Evolutionary conservation across 2,797 vertebrate genomes (phyloP).

Genomic region (Gorsachius magnificus): DNA sequence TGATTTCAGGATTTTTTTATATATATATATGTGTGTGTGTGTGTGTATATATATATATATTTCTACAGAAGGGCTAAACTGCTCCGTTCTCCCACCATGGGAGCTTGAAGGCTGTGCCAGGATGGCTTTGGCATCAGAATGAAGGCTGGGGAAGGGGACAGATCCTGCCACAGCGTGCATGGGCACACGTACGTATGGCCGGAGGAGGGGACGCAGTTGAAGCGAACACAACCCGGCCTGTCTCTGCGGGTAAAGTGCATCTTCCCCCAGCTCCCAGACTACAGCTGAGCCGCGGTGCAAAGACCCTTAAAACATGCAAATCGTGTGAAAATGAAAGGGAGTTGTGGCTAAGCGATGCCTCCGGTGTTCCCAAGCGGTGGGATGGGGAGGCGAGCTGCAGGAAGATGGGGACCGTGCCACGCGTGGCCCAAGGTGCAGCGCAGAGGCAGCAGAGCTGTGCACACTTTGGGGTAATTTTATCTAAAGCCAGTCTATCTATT

Average conservation of each 20-base stretch:
- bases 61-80: not conserved
- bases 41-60: not conserved
- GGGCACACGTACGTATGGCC: fast-evolving
- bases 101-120: not conserved
- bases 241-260: not conserved
- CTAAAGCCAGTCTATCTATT: not conserved
- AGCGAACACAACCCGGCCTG: not conserved
- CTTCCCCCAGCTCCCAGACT: not conserved
- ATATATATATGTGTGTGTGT: too few species aligned
- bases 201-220: not conserved
- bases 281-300: not conserved
- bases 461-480: not conserved
- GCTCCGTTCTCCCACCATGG: not conserved
- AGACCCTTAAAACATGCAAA: not conserved
- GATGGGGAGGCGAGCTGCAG: too few species aligned
- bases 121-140: not conserved
- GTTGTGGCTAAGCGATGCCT: too few species aligned
- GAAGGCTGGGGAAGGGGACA: not conserved
- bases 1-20: not conserved
- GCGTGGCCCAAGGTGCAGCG: not conserved
- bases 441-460: not conserved
- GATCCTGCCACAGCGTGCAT: fast-evolving
- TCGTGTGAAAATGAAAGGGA: not conserved
- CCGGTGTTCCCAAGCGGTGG: too few species aligned
- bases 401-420: not conserved